These are phyloP conservation scores for Neoniphon sammara DNA, from an alignment of 2,797 vertebrate genomes.

Conservation along the genomic window DNA sequence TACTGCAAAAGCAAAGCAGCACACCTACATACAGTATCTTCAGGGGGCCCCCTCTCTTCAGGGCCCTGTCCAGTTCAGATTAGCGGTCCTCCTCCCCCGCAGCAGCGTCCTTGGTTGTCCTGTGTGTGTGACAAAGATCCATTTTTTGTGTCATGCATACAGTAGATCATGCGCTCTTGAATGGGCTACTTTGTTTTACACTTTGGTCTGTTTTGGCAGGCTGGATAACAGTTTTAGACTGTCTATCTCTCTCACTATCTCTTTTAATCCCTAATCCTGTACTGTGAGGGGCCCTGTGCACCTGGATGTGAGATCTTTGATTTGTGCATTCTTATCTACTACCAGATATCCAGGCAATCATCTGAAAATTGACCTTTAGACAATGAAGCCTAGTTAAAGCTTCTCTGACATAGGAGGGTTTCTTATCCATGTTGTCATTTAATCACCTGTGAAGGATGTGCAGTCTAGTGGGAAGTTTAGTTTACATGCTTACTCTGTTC, in stretches of 20 bases:
- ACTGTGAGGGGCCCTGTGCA: conserved; percentile 9
- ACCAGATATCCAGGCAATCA: conserved; percentile 1
- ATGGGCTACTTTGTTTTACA: conserved; percentile 21
- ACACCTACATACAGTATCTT: too few species aligned
- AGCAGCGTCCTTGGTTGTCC: conserved; percentile 12
- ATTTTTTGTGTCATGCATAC: conserved; percentile 2
- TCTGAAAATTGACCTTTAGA: background rate
- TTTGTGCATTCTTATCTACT: conserved; percentile 2
- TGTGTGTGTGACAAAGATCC: background rate
- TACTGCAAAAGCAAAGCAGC: too few species aligned
- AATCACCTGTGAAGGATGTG: conserved; percentile 4
- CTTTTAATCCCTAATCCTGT: conserved; percentile 1
- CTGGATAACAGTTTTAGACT: conserved; percentile 8
- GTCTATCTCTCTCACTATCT: conserved; percentile 4
- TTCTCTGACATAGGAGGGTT: background rate
- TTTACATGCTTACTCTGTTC: background rate
- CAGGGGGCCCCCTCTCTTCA: background rate
- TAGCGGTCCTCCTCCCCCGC: background rate
- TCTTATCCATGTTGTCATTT: background rate
- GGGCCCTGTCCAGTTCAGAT: too few species aligned
- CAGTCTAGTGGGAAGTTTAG: background rate
- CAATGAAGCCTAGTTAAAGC: background rate
- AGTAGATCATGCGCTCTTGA: conserved; percentile 44
- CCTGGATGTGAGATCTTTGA: conserved; percentile 20
- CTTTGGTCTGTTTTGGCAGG: conserved; percentile 3